Percentiles rank a stretch among this genome's conserved stretches.
Conservation (phyloP, 2,888 invertebrate species). For the Drosophila macrospina region DNA sequence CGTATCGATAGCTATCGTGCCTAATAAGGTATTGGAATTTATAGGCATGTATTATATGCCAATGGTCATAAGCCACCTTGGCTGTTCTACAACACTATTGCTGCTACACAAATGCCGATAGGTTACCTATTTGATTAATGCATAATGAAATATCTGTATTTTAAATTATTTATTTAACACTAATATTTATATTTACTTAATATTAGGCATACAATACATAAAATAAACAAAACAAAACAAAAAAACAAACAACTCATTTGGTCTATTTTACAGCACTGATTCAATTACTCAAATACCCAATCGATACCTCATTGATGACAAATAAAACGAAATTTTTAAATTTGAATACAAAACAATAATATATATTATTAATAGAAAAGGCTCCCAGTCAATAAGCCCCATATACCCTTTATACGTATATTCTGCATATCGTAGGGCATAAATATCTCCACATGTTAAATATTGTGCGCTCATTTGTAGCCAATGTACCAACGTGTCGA, state of each 20-base stretch:
- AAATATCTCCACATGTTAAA: conserved; percentile 52
- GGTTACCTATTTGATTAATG: too few relatives aligned
- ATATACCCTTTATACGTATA: neutral
- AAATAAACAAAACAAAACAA: neutral
- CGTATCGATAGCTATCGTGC: neutral
- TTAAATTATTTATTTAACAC: too few relatives aligned
- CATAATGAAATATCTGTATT: too few relatives aligned
- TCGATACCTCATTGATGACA: neutral
- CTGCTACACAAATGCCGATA: too few relatives aligned
- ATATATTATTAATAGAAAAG: neutral
- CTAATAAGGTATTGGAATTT: neutral
- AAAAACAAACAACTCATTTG: too few relatives aligned
- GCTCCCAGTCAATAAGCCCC: neutral
- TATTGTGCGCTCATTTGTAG: conserved; percentile 31
- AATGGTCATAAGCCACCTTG: too few relatives aligned
- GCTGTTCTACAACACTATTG: too few relatives aligned
- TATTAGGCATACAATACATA: too few relatives aligned
- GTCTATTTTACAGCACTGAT: neutral
- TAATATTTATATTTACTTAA: too few relatives aligned
- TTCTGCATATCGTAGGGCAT: conserved; percentile 21
- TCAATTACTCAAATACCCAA: neutral
- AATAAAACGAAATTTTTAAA: neutral
- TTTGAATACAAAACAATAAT: neutral
- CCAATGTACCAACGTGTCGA: conserved; percentile 14
- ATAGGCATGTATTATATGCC: too few relatives aligned